Base-by-base conservation (phyloP, 1,140 invertebrate species). In the Lucilia cuprina region DNA sequence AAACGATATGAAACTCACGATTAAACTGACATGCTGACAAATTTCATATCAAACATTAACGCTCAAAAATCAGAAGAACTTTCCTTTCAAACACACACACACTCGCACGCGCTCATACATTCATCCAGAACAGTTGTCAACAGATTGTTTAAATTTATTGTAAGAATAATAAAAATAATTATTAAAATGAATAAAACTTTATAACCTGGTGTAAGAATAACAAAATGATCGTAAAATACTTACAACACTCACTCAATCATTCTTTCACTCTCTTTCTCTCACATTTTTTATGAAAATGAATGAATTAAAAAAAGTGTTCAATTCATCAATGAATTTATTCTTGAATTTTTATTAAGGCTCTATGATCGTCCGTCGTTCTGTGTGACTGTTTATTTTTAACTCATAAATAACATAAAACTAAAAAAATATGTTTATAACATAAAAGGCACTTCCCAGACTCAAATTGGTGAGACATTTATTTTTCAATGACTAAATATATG, bases 291-390 rank as follows among this genome's bases (percentile, higher is more conserved):
- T 41, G 7, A 0, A 8, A n/a, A 19, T 78, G 75, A 35, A 19
- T 0, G 21, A 49, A 30, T 41, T 17, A 35, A 82, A 30, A 30
- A 30, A 30, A 30, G 1, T 30, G 25, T 30, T 30, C 25, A 30
- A 82, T 74, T 50, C 17, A 82, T 82, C 35, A 82, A 50, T 82
- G 80, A 82, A 82, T 82, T 82, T 82, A 82, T 82, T 82, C 78
- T 82, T 82, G 82, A 82, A 82, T 60, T 82, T 21, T 55, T 1
- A 82, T 82, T 65, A 82, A 82, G 34, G 10, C 49, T 5, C 25
- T 30, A 3, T 30, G 25, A 30, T 30, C 25, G 25, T 30, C 25
- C 25, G 25, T 30, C 25, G 25, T 30, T 14, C 50, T 70, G 8
- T 65, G 60, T 8, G 25, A 65, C 80, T 60, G 14, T 82, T 65